Percentiles rank a stretch among this genome's conserved stretches.
Evolutionary conservation across 2,888 invertebrate genomes (phyloP).

Genomic region (Alcis repandata): DNA sequence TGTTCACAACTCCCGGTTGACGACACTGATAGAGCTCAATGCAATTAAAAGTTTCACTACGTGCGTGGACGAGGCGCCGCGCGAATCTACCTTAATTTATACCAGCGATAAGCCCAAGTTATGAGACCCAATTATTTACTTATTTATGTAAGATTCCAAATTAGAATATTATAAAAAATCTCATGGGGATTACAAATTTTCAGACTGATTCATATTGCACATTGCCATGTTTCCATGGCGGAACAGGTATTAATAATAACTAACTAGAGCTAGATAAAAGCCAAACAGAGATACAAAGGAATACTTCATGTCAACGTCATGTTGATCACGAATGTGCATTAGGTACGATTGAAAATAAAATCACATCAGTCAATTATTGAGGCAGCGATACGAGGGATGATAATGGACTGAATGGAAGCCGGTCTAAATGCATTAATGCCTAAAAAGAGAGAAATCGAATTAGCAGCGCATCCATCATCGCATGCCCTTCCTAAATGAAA

Average conservation of each 20-base stretch:
- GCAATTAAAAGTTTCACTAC: slow-evolving; percentile 86
- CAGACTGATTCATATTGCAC: neutral
- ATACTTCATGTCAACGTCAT: neutral
- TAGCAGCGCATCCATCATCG: slow-evolving; percentile 70
- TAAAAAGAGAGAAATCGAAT: slow-evolving; percentile 60
- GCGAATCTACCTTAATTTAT: slow-evolving; percentile 83
- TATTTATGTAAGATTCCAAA: slow-evolving; percentile 73
- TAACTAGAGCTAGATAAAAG: neutral
- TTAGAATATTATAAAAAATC: slow-evolving; percentile 47
- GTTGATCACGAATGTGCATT: slow-evolving; percentile 27
- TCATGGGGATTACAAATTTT: neutral
- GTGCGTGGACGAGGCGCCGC: slow-evolving; percentile 82
- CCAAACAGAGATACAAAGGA: neutral
- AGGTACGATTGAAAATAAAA: slow-evolving; percentile 30
- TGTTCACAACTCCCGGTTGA: slow-evolving; percentile 79
- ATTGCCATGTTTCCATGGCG: too few relatives aligned
- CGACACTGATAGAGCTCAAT: slow-evolving; percentile 83
- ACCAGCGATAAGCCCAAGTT: slow-evolving; percentile 80
- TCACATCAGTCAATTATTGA: slow-evolving; percentile 38
- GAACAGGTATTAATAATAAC: neutral
- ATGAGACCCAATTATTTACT: slow-evolving; percentile 84
- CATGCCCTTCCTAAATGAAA: slow-evolving; percentile 73
- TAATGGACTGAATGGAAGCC: slow-evolving; percentile 36
- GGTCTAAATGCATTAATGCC: slow-evolving; percentile 31
- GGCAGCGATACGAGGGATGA: slow-evolving; percentile 24